Conservation (phyloP, 2,888 invertebrate species). For the Sarcophaga caerulescens region DNA sequence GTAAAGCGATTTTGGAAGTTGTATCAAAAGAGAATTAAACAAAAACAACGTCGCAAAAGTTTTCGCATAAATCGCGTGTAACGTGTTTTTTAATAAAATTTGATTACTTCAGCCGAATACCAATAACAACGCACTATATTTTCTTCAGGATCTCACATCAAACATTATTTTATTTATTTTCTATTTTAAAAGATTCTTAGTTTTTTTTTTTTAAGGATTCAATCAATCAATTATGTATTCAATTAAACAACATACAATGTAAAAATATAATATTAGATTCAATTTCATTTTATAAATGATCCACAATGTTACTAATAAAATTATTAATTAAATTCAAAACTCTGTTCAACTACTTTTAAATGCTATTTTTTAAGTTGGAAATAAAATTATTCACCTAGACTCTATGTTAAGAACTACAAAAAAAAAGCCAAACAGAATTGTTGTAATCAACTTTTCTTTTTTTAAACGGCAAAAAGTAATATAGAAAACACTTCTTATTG, state of each 20-base stretch:
- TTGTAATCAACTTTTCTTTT: not conserved
- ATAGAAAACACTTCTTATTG: not conserved
- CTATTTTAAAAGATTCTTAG: not conserved
- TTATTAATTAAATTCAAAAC: not conserved
- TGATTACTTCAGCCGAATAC: not conserved
- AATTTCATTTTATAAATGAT: slow-evolving; percentile 19
- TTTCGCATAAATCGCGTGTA: too few species aligned
- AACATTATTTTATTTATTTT: slow-evolving; percentile 34
- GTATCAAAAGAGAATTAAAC: too few species aligned
- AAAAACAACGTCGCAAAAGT: too few species aligned
- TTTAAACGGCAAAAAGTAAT: too few species aligned
- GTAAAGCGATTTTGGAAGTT: too few species aligned
- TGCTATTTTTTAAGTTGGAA: slow-evolving; percentile 11
- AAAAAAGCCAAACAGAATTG: not conserved
- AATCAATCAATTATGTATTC: slow-evolving; percentile 42
- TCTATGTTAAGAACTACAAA: not conserved
- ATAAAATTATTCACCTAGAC: not conserved
- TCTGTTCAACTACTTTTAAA: slow-evolving; percentile 36
- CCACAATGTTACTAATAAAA: slow-evolving; percentile 28
- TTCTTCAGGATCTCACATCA: slow-evolving; percentile 49
- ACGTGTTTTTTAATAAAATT: too few species aligned
- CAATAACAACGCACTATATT: not conserved
- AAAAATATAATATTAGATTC: slow-evolving; percentile 43
- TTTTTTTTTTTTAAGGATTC: slow-evolving; percentile 27
- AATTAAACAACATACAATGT: slow-evolving; percentile 38